Base-by-base conservation (phyloP, 1,140 invertebrate species). In the Aphelinus atriplicis region DNA sequence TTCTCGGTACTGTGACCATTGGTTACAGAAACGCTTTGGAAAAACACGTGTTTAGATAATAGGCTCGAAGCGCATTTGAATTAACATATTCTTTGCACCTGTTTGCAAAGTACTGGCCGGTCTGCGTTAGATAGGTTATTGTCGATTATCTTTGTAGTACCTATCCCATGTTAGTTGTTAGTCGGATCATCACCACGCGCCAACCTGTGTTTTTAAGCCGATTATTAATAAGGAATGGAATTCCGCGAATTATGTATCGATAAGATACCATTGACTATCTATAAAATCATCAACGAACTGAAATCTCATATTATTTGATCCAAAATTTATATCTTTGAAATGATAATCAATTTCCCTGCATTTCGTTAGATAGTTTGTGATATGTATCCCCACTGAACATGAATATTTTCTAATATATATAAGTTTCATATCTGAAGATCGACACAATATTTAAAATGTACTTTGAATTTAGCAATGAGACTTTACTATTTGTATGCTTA, bases 121-220 rank as follows among this genome's bases (percentile, higher is more conserved):
- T 79, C 81, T 84, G 77, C 81, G 79, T 79, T 79, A 80, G 80
- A 82, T 81, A 81, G 80, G 80, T 80, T 82, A 82, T 81, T 81
- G 79, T 81, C 78, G 80, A 71, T 79, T 81, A 80, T 80, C 80
- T 80, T 80, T 84, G 82, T 81, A 82, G 80, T 82, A 84, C 80
- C 83, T 84, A 85, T 84, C 82, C 80, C 81, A 78, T 84, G 83
- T 86, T 86, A 86, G 83, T 85, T 80, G 83, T 85, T 85, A 85
- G 83, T 84, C 80, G 81, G 81, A 84, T 86, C 83, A 84, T 86
- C 83, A 84, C 82, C 83, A 86, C 83, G 84, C 80, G 83, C 83
- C 83, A 85, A 84, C 84, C 84, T 85, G 83, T 84, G 80, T 82
- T 83, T 81, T 83, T 80, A 83, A 83, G 80, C 80, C 80, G 78